phyloP scores from a whole-genome alignment of 2,888 invertebrate genomes.

The Aphodius granarius region DNA sequence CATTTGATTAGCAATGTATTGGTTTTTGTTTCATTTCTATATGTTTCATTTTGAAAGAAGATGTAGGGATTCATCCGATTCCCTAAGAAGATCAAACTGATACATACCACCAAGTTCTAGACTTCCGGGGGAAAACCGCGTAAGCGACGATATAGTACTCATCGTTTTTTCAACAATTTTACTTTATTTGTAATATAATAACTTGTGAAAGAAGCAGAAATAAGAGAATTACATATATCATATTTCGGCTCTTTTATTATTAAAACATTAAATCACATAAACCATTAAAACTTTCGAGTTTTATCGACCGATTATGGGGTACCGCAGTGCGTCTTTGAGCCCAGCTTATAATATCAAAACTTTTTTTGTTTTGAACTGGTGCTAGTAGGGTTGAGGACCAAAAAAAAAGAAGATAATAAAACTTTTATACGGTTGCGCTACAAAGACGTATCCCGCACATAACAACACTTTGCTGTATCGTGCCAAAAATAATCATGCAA shows the following conservation, averaged over 20 bases:
- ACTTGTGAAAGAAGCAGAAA: too few species aligned
- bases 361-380: not conserved
- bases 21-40: too few species aligned
- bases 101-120: too few species aligned
- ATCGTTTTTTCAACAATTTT: too few species aligned
- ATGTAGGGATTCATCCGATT: too few species aligned
- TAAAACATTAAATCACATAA: not conserved
- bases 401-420: not conserved
- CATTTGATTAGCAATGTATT: too few species aligned
- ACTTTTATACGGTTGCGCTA: conserved; percentile 3
- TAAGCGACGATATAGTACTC: too few species aligned
- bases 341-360: not conserved
- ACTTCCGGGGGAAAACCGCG: too few species aligned
- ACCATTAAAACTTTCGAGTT: not conserved
- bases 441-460: not conserved
- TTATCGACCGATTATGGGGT: not conserved
- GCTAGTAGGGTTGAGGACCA: not conserved
- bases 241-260: not conserved
- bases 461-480: conserved; percentile 3
- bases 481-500: conserved; percentile 15
- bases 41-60: too few species aligned
- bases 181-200: too few species aligned
- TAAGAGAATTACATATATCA: too few species aligned
- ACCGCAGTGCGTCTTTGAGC: conserved; percentile 2
- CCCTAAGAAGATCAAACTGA: too few species aligned